Evolutionary conservation across 2,888 invertebrate species (phyloP), one percentile per base, ranked within the genome.

Genomic region (Zeuzera pyrina): DNA sequence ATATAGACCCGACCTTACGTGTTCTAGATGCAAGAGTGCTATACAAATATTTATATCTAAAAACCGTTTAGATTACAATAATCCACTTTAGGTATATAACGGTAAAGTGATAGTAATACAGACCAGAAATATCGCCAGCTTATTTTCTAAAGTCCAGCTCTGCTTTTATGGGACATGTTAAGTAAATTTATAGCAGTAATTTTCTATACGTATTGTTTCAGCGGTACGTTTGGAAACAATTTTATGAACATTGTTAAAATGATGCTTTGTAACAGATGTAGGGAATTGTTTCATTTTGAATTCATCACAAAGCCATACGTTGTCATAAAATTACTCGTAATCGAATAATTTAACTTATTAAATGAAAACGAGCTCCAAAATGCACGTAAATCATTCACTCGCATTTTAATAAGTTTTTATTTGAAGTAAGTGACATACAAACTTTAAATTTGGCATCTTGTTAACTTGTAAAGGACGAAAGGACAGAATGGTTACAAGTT

Each of bases 131-230:
- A 42, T 43, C 28, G 41, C 42, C 33, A 44, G 41, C 44, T 44
- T 47, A 48, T 50, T 52, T 44, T 42, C 41, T 36, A 39, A 44
- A 58, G 53, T 55, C 52, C 58, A 52, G 49, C 43, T 43, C 46
- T 43, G 41, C 51, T 49, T 59, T 61, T 64, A 69, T 65, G 53
- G 49, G 45, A 38, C 49, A 54, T 55, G 52, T 48, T 56, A 52
- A 56, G 48, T 48, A 40, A 61, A 66, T 68, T 62, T 64, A 67
- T 66, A 39, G 49, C 47, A 42, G 51, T 62, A 54, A 62, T 63
- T 57, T 60, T 47, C 52, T 52, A 43, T 52, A 52, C 41, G 40
- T 46, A 49, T 57, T 53, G 48, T 58, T 57, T 57, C 40, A 45
- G 44, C 40, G 43, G 42, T 49, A 40, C 34, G 39, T 49, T 51